Evolutionary conservation across 2,888 invertebrate genomes (phyloP), one percentile per base, ranked within the genome.

Genomic region (Epirrhoe tristata): DNA sequence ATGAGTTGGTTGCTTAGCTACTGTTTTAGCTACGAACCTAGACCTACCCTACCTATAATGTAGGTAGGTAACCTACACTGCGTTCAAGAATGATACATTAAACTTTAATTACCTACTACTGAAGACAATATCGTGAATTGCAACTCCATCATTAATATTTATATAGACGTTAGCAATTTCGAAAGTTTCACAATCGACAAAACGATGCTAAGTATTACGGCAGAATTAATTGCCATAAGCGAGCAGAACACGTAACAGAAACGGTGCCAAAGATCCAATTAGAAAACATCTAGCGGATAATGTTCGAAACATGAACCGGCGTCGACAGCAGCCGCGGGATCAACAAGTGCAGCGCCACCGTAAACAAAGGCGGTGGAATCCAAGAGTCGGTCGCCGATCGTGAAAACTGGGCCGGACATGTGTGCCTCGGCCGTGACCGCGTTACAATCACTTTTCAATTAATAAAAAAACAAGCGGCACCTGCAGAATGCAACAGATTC

Each of bases 401-500:
- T 90, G 91, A 91, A 91, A 93, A 92, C 92, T 91, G 89, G 90
- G 89, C 91, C 92, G 93, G 92, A 91, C 92, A 91, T 90, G 86
- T 90, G 90, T 90, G 90, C 86, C 86, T 86, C 90, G 91, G 89
- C 93, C 92, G 89, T 92, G 93, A 88, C 93, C 93, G 88, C 85
- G 81, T 89, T 91, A 91, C 93, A 91, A 91, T 92, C 93, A 93
- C 93, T 93, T 93, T 93, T 92, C 91, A 90, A 91, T 91, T 91
- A 93, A 91, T 90, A 90, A 90, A 90, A 84, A 90, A 24, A 89
- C 84, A 81, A 83, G 80, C 36, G 39, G 51, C 92, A 92, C 92
- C 92, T 91, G 91, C 88, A 87, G 88, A 89, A 87, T 89, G 88
- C 88, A 89, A 89, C 86, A 86, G 86, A 87, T 85, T 86, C 87